Percentiles rank a stretch among this genome's conserved stretches.
phyloP scores from a whole-genome alignment of 2,797 vertebrate genomes.

The Lithobates sylvaticus region DNA sequence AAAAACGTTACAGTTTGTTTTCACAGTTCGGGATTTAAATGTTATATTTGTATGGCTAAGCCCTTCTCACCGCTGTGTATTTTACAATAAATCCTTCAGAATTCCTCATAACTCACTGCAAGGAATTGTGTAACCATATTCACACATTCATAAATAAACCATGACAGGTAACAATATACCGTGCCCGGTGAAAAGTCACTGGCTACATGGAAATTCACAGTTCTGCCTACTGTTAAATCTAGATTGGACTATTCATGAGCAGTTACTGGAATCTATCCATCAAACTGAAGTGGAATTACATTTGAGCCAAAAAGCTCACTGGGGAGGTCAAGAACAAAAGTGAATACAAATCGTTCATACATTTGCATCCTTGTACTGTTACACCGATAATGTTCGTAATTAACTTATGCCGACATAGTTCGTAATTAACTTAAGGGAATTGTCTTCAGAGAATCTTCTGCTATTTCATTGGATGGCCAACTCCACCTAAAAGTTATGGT shows the following conservation, averaged over 20 bases:
- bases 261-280: constrained; percentile 4
- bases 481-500: no score
- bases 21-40: background rate
- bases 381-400: background rate
- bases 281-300: background rate
- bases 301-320: background rate
- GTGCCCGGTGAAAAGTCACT: background rate
- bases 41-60: background rate
- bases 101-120: constrained; percentile 6
- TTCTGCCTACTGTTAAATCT: background rate
- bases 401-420: background rate
- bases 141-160: constrained; percentile 15
- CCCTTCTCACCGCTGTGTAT: constrained; percentile 11
- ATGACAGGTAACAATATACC: constrained; percentile 2
- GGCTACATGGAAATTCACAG: background rate
- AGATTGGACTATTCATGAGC: background rate
- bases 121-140: constrained; percentile 1
- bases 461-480: no score
- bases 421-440: background rate
- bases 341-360: background rate
- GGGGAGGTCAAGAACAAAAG: background rate
- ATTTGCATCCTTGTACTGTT: background rate
- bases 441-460: constrained; percentile 14
- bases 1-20: background rate
- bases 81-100: constrained; percentile 21